Evolutionary conservation across 2,797 vertebrate species (phyloP).

Genomic region (Calcarius lapponicus): DNA sequence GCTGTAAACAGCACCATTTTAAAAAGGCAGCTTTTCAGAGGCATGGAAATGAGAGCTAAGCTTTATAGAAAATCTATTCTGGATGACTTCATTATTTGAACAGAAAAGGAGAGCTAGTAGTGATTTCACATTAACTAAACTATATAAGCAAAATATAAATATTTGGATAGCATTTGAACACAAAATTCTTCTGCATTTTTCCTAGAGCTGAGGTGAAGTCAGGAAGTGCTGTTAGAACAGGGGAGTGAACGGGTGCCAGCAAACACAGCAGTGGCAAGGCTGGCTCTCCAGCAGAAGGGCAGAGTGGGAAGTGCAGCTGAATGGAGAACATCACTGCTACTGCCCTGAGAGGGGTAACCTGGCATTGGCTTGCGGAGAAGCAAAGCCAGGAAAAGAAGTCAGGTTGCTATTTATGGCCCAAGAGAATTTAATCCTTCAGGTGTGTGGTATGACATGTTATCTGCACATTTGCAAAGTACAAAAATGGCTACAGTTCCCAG

Average conservation of each 20-base stretch:
- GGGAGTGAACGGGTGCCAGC: neutral
- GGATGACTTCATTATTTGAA: neutral
- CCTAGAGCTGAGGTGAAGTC: neutral
- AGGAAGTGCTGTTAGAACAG: neutral
- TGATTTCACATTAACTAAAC: slow-evolving; percentile 1
- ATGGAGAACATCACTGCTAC: neutral
- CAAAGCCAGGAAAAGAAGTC: neutral
- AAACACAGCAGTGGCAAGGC: neutral
- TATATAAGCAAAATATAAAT: slow-evolving; percentile 6
- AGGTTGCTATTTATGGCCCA: neutral
- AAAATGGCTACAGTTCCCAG: neutral
- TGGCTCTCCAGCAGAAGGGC: neutral
- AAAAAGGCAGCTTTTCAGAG: neutral
- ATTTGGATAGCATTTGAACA: neutral
- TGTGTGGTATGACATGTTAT: neutral
- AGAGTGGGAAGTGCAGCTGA: neutral
- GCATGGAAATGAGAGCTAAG: neutral
- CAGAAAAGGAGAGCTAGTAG: neutral
- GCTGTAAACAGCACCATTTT: neutral
- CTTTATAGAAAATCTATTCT: slow-evolving; percentile 27
- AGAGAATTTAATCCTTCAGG: neutral
- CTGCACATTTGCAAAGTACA: neutral
- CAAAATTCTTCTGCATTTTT: neutral
- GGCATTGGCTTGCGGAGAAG: neutral
- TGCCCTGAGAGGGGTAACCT: neutral